Percentiles rank a stretch among this genome's conserved stretches.
Conservation (phyloP, 2,113 vertebrate species). For the Gasterosteus nipponicus region DNA sequence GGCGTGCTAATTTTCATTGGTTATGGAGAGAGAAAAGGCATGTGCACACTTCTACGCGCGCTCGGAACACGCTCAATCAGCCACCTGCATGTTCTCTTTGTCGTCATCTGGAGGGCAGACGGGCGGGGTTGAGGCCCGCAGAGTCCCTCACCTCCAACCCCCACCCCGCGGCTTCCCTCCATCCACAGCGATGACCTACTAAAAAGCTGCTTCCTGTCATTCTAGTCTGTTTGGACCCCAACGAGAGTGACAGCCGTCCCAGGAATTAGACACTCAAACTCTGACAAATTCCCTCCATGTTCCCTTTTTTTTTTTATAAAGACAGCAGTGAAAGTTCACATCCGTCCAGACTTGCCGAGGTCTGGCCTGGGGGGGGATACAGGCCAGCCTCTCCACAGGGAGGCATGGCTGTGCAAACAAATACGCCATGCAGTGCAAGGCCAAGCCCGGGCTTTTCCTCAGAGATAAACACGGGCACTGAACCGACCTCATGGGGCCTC, state of each 20-base stretch:
- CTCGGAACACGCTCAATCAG: constrained; percentile 53
- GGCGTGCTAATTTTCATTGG: constrained; percentile 56
- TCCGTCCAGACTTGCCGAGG: constrained; percentile 58
- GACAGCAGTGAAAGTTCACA: constrained; percentile 64
- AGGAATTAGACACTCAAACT: constrained; percentile 44
- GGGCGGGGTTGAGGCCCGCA: constrained; percentile 12
- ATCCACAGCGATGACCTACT: constrained; percentile 31
- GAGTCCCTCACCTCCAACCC: constrained; percentile 27
- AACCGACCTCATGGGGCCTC: constrained; percentile 48
- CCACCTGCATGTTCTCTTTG: constrained; percentile 68
- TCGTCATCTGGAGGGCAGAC: constrained; percentile 71
- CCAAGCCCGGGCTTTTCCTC: constrained; percentile 63
- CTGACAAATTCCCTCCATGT: constrained; percentile 36
- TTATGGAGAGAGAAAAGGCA: constrained; percentile 40
- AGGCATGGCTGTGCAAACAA: constrained; percentile 64
- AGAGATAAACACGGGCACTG: constrained; percentile 63
- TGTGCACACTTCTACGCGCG: constrained; percentile 18
- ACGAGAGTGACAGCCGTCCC: constrained; percentile 42
- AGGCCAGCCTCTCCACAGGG: constrained; percentile 41
- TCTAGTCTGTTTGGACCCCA: constrained; percentile 25
- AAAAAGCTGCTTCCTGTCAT: constrained; percentile 59
- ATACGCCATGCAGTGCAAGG: constrained; percentile 44
- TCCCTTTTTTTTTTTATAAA: constrained; percentile 43
- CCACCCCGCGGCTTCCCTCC: background rate
- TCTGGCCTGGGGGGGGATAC: constrained; percentile 8